phyloP scores from a whole-genome alignment of 1,140 invertebrate genomes.

The Periplaneta americana region DNA sequence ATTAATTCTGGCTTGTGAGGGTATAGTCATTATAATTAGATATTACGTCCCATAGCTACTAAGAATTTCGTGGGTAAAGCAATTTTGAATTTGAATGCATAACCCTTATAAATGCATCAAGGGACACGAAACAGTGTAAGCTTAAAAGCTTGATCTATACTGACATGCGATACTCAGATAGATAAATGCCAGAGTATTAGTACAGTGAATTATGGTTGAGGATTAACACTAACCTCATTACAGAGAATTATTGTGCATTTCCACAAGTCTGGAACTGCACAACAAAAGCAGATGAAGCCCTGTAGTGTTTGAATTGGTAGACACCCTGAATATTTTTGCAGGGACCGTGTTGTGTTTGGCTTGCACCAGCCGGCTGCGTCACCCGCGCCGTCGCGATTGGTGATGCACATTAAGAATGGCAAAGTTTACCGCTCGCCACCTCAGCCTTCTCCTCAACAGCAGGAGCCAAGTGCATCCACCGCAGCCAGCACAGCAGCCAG shows the following conservation, averaged over 20 bases:
- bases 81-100: neutral
- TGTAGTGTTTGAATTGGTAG: constrained; percentile 33
- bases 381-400: constrained; percentile 24
- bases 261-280: constrained; percentile 16
- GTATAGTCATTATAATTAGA: too few species aligned
- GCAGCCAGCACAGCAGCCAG: constrained; percentile 3
- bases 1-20: too few species aligned
- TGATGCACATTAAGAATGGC: constrained; percentile 35
- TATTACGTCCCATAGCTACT: neutral
- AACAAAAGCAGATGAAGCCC: constrained; percentile 22
- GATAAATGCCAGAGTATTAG: neutral
- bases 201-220: constrained; percentile 10
- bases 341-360: constrained; percentile 26
- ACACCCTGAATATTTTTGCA: constrained; percentile 31
- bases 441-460: constrained; percentile 3
- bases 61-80: neutral
- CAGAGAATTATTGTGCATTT: constrained; percentile 23
- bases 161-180: neutral
- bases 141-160: too few species aligned
- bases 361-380: constrained; percentile 17
- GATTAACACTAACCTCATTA: constrained; percentile 13
- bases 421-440: constrained; percentile 24
- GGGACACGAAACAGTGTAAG: neutral
- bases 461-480: neutral
- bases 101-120: neutral